Conservation (phyloP, 2,797 vertebrate species). For the Syngnathus rostellatus region DNA sequence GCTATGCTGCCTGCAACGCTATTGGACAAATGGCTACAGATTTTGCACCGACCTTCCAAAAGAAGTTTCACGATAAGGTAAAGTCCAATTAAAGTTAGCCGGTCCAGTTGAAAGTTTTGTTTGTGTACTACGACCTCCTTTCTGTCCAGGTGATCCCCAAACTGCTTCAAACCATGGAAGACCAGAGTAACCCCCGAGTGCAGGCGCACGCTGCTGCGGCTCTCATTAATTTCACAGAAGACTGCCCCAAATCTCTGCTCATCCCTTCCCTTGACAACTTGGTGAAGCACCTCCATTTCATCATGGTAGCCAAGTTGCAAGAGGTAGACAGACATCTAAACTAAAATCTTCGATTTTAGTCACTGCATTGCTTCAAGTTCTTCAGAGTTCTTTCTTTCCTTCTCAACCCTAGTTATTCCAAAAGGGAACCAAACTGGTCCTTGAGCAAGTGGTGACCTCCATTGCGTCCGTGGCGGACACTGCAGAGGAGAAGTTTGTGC, state of each 20-base stretch:
- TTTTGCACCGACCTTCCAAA: constrained; percentile 97
- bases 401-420: constrained; percentile 78
- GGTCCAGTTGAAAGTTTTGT: neutral
- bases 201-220: constrained; percentile 96
- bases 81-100: neutral
- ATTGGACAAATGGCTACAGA: constrained; percentile 99
- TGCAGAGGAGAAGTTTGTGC: constrained; percentile 96
- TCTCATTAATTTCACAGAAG: constrained; percentile 97
- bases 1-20: constrained; percentile 96
- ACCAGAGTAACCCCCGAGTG: constrained; percentile 92
- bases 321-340: constrained; percentile 37
- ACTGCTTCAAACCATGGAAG: constrained; percentile 94
- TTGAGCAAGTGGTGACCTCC: constrained; percentile 98
- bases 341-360: neutral
- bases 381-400: neutral
- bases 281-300: constrained; percentile 93
- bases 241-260: constrained; percentile 92
- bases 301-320: constrained; percentile 94
- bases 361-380: neutral
- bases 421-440: constrained; percentile 94
- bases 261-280: constrained; percentile 89
- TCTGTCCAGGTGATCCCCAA: constrained; percentile 83
- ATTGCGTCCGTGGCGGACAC: constrained; percentile 98
- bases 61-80: constrained; percentile 98
- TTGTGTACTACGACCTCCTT: neutral